These are phyloP conservation scores for Plemyria rubiginata DNA, from an alignment of 2,888 invertebrate species.

Conservation along the genomic window DNA sequence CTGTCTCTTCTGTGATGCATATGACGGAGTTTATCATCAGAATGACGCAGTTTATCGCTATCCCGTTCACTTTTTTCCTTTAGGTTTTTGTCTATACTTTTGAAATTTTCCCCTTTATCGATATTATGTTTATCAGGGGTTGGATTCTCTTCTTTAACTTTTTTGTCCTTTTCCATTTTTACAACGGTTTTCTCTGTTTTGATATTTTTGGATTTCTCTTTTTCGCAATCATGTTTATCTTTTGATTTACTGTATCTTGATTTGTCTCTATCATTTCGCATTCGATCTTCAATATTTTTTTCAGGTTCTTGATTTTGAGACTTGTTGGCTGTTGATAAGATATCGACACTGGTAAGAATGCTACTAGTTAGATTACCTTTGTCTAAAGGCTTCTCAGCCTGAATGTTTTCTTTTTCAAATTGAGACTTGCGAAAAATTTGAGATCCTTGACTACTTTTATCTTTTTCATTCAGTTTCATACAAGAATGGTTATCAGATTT, in stretches of 20 bases:
- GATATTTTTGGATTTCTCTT: constrained; percentile 62
- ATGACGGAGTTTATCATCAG: constrained; percentile 73
- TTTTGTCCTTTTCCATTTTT: constrained; percentile 56
- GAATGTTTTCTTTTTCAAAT: constrained; percentile 76
- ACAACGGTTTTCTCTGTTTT: constrained; percentile 59
- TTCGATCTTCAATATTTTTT: constrained; percentile 70
- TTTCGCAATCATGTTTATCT: constrained; percentile 71
- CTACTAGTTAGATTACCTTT: constrained; percentile 61
- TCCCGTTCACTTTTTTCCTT: constrained; percentile 65
- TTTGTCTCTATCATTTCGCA: constrained; percentile 74
- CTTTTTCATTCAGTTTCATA: constrained; percentile 59
- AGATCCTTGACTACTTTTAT: constrained; percentile 52
- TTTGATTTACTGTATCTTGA: constrained; percentile 62
- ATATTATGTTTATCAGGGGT: constrained; percentile 50
- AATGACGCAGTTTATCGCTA: constrained; percentile 56
- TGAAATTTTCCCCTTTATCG: constrained; percentile 50
- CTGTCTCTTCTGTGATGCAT: constrained; percentile 79
- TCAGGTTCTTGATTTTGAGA: constrained; percentile 59
- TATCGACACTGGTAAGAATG: constrained; percentile 38
- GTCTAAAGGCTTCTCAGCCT: constrained; percentile 69
- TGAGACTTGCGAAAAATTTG: constrained; percentile 57
- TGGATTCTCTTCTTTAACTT: constrained; percentile 53
- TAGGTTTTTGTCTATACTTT: constrained; percentile 52
- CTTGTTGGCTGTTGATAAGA: constrained; percentile 46
- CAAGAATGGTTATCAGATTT: constrained; percentile 46